Percentiles rank a stretch among this genome's conserved stretches.
These are phyloP conservation scores for Agonopterix alstromeriana DNA, from an alignment of 2,888 invertebrate species.

Conservation along the genomic window DNA sequence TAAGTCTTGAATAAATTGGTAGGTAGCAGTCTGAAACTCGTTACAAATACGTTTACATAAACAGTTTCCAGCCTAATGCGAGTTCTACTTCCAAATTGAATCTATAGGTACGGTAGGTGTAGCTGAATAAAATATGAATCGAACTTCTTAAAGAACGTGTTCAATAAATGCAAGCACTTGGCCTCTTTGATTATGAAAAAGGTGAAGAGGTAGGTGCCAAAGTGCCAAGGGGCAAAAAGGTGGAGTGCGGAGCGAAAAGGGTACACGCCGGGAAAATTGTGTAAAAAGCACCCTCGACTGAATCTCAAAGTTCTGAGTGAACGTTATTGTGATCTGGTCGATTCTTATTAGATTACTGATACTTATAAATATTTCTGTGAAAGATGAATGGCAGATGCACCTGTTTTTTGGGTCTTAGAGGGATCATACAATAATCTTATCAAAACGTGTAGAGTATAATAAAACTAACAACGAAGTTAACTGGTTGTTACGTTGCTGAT, in stretches of 20 bases:
- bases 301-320: slow-evolving; percentile 43
- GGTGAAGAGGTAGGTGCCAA: slow-evolving; percentile 37
- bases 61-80: too few species aligned
- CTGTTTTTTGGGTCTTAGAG: too few species aligned
- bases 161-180: slow-evolving; percentile 52
- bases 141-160: slow-evolving; percentile 32
- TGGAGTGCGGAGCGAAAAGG: slow-evolving; percentile 47
- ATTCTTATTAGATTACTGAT: slow-evolving; percentile 6
- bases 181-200: slow-evolving; percentile 60
- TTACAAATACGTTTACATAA: too few species aligned
- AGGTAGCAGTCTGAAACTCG: too few species aligned
- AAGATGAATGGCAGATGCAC: too few species aligned
- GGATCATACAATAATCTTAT: too few species aligned
- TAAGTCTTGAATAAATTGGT: too few species aligned
- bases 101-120: too few species aligned
- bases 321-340: slow-evolving; percentile 43
- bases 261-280: slow-evolving; percentile 45
- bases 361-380: not conserved
- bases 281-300: slow-evolving; percentile 47
- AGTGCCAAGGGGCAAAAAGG: slow-evolving; percentile 45
- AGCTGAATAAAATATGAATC: slow-evolving; percentile 21
- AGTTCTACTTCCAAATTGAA: too few species aligned
- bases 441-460: too few species aligned
- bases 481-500: too few species aligned
- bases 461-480: too few species aligned